Percentiles rank a stretch among this genome's conserved stretches.
Conservation (phyloP, 2,797 vertebrate genomes). For the Hirundo rustica region DNA sequence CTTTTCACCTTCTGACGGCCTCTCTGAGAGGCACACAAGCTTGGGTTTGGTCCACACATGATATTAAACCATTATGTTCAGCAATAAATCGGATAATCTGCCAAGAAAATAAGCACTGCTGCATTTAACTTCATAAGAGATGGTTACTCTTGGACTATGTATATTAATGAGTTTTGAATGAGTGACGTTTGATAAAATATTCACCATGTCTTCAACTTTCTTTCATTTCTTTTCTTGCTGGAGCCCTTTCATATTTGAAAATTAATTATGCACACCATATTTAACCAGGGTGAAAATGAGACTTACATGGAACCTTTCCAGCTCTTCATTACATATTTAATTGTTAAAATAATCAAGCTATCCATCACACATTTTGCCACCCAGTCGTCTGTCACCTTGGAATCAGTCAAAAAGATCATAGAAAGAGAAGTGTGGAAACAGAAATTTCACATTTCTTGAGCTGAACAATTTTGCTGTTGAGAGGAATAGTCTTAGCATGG, state of each 20-base stretch:
- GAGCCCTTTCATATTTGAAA: constrained; percentile 66
- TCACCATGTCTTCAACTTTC: constrained; percentile 65
- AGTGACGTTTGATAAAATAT: constrained; percentile 73
- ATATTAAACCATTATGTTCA: not conserved
- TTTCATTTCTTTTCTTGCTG: constrained; percentile 66
- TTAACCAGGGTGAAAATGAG: constrained; percentile 73
- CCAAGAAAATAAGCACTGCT: constrained; percentile 35
- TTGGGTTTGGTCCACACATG: not conserved
- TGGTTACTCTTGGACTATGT: constrained; percentile 55
- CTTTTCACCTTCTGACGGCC: constrained; percentile 4
- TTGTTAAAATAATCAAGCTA: constrained; percentile 76
- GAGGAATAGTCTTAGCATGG: not conserved
- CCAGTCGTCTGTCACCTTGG: constrained; percentile 62
- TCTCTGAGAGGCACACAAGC: not conserved
- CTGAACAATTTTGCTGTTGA: not conserved
- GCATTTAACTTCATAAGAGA: constrained; percentile 24
- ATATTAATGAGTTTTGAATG: constrained; percentile 72
- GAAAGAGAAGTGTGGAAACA: constrained; percentile 7
- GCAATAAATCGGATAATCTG: not conserved
- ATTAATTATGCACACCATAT: constrained; percentile 75
- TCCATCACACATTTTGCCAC: constrained; percentile 61
- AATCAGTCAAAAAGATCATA: constrained; percentile 6
- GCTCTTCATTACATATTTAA: constrained; percentile 74
- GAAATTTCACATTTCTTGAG: not conserved
- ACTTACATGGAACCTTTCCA: constrained; percentile 71